Base-by-base conservation (phyloP, 1,140 invertebrate species). In the Meloidogyne hapla region DNA sequence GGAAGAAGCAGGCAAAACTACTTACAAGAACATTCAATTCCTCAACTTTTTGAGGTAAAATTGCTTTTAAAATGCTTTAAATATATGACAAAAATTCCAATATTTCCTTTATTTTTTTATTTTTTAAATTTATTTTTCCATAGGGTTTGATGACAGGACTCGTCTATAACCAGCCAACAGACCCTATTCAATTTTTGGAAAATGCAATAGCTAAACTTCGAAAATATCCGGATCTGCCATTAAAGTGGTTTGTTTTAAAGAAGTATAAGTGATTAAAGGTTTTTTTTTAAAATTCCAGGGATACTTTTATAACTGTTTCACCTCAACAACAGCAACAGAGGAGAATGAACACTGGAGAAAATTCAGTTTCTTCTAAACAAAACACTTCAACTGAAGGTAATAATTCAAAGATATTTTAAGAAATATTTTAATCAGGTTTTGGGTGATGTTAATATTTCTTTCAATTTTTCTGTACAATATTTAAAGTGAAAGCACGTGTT, bases 101-200 rank as follows among this genome's bases (percentile, higher is more conserved):
- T 28, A 9, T 61, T 21, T 76, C 15, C 45, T 21, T n/a, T 62
- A 61, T 18, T 9, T 23, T 18, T 28, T n/a, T 13, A 13, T 61
- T 81, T 78, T 71, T 77, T 42, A 18, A 33, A 73, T 45, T 33
- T 38, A 8, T 0, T 28, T 26, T 42, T 76, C 79, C 67, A 38
- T n/a, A 86, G 85, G 85, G 85, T 62, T 74, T 86, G 8, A 86
- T 86, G 85, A 86, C 85, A 70, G 85, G 85, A 8, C 67, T 86
- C 13, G 82, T 87, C 38, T 87, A 85, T 70, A 87, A 81, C 61
- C 81, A 86, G 75, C 85, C 85, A 10, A 79, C 75, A n/a, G 80
- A 87, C 72, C 85, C 86, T 13, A 65, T 86, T 13, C 45, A 77
- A 21, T 86, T 86, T 69, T 38, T 86, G 23, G 85, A 86, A 76